Conservation (phyloP, 2,888 invertebrate genomes). For the Limenitis camilla region DNA sequence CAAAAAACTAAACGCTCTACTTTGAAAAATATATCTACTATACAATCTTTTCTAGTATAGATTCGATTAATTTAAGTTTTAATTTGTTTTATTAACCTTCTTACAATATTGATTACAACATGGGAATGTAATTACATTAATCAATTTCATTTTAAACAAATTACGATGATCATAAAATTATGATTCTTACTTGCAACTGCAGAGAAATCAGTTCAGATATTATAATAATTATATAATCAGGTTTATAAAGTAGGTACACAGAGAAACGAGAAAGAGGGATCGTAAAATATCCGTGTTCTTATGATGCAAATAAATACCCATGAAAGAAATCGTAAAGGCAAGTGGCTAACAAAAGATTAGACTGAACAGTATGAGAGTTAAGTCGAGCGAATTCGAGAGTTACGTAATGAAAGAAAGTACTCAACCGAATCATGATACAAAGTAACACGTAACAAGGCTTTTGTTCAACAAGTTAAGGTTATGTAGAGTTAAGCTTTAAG, state of each 20-base stretch:
- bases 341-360: conserved; percentile 33
- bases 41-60: not conserved
- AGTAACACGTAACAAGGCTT: conserved; percentile 20
- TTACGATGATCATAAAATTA: not conserved
- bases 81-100: too few species aligned
- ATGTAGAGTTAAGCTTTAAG: not conserved
- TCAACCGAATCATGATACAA: conserved; percentile 28
- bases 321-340: conserved; percentile 26
- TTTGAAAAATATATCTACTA: not conserved
- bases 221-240: conserved; percentile 5
- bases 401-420: conserved; percentile 41
- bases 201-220: conserved; percentile 10
- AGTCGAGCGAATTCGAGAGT: conserved; percentile 31
- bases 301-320: conserved; percentile 24
- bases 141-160: not conserved
- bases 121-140: too few species aligned
- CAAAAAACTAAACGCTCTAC: too few species aligned
- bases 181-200: not conserved
- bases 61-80: too few species aligned
- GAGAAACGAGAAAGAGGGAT: conserved; percentile 5
- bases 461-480: conserved; percentile 13
- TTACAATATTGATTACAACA: too few species aligned
- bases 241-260: not conserved
- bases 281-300: conserved; percentile 8
- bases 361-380: conserved; percentile 29